Conservation (phyloP, 2,888 invertebrate species). For the Pterostichus madidus region DNA sequence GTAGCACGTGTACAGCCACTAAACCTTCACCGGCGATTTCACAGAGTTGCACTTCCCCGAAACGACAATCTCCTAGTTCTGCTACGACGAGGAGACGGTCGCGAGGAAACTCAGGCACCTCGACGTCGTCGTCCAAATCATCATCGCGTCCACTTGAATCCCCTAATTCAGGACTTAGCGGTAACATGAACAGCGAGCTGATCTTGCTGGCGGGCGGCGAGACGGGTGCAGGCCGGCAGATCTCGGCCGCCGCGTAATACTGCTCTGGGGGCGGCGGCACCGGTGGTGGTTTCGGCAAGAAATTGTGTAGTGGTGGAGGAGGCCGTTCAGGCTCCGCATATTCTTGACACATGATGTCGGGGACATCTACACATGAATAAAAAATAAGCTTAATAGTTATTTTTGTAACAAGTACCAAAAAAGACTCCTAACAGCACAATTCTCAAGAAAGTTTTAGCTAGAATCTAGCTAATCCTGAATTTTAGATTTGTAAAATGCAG, state of each 20-base stretch:
- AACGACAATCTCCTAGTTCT: conserved; percentile 87
- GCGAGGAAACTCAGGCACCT: conserved; percentile 83
- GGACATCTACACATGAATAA: conserved; percentile 78
- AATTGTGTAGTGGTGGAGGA: conserved; percentile 79
- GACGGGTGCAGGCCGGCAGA: conserved; percentile 75
- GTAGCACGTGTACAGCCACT: conserved; percentile 85
- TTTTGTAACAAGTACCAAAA: too few species aligned
- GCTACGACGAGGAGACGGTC: conserved; percentile 87
- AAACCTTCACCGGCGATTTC: conserved; percentile 80
- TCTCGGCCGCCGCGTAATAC: conserved; percentile 84
- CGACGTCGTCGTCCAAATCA: conserved; percentile 77
- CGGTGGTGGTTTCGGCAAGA: conserved; percentile 81
- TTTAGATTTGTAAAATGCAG: too few species aligned
- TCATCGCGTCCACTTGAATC: conserved; percentile 79
- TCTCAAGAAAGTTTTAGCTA: too few species aligned
- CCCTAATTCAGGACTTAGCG: conserved; percentile 76
- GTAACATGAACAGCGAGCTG: conserved; percentile 75
- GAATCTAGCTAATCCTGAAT: too few species aligned
- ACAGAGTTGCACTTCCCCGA: conserved; percentile 86
- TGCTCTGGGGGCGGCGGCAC: conserved; percentile 85
- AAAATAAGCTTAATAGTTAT: too few species aligned
- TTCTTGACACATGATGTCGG: conserved; percentile 81
- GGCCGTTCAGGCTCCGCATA: conserved; percentile 79
- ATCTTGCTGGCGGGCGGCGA: conserved; percentile 73
- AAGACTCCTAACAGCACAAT: too few species aligned